These are phyloP conservation scores for Pogonocherus hispidulus DNA, from an alignment of 2,888 invertebrate species.

Conservation along the genomic window DNA sequence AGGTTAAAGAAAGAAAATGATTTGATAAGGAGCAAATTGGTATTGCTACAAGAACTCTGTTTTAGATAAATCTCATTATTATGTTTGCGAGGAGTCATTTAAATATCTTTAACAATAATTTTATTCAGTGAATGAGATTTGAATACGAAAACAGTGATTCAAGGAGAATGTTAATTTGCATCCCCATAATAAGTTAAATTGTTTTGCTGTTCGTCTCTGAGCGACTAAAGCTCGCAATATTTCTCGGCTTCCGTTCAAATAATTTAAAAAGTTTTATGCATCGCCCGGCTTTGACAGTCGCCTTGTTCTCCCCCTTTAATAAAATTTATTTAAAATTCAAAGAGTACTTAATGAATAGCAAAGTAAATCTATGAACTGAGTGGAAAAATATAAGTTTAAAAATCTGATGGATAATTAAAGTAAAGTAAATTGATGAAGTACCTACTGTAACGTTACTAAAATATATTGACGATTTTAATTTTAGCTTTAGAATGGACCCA, in stretches of 20 bases:
- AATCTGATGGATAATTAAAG: too few species aligned
- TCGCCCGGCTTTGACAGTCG: neutral
- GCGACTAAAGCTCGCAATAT: neutral
- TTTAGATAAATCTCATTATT: neutral
- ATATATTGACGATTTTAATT: too few species aligned
- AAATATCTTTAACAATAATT: conserved; percentile 1
- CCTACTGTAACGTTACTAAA: too few species aligned
- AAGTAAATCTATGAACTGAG: too few species aligned
- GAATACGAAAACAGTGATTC: neutral
- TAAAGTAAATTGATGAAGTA: too few species aligned
- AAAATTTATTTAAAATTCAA: neutral
- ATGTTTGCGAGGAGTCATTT: neutral
- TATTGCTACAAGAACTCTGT: neutral
- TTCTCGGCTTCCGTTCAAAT: neutral
- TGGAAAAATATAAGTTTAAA: too few species aligned
- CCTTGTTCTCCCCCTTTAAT: neutral
- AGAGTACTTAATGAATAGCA: too few species aligned
- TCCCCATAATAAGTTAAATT: conserved; percentile 6
- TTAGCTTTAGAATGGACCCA: too few species aligned
- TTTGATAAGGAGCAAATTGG: neutral
- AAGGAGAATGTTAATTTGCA: conserved; percentile 6
- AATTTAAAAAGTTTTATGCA: neutral
- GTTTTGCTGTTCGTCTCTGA: neutral
- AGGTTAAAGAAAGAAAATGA: neutral
- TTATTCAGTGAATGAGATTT: conserved; percentile 2